Evolutionary conservation across 2,797 vertebrate species (phyloP).

Genomic region (Acanthurus leucopareius): DNA sequence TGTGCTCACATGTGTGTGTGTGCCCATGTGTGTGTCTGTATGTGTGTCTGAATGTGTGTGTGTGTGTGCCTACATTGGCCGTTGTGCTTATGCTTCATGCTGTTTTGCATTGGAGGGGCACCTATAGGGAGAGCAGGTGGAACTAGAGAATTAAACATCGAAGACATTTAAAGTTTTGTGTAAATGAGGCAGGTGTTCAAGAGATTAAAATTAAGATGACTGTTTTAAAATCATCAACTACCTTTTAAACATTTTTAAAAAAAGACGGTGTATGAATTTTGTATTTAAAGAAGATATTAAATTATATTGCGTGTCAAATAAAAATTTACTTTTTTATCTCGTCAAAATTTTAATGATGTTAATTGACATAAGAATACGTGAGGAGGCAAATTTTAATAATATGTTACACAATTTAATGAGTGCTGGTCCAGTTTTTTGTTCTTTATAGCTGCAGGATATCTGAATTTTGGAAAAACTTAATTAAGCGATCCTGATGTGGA

Average conservation of each 20-base stretch:
- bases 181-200: neutral
- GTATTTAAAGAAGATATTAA: too few species aligned
- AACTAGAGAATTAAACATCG: conserved; percentile 19
- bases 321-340: too few species aligned
- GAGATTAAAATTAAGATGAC: neutral
- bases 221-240: neutral
- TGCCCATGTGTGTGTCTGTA: neutral
- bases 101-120: conserved; percentile 53
- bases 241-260: neutral
- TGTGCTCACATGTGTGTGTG: conserved; percentile 15
- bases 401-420: neutral
- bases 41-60: conserved; percentile 12
- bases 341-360: neutral
- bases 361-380: too few species aligned
- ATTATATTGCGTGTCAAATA: too few species aligned
- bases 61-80: conserved; percentile 34
- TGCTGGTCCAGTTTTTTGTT: neutral
- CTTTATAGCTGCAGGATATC: neutral
- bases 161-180: conserved; percentile 21
- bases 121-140: conserved; percentile 47
- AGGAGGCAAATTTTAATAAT: neutral
- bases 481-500: fast-evolving
- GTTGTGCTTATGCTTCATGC: conserved; percentile 44
- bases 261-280: neutral
- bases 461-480: neutral